A percentile compares a stretch with the other conserved stretches of the same genome.
These are phyloP conservation scores for Corticium candelabrum DNA, from an alignment of 37 sponge, comb jelly and placozoan species.

Conservation along the genomic window DNA sequence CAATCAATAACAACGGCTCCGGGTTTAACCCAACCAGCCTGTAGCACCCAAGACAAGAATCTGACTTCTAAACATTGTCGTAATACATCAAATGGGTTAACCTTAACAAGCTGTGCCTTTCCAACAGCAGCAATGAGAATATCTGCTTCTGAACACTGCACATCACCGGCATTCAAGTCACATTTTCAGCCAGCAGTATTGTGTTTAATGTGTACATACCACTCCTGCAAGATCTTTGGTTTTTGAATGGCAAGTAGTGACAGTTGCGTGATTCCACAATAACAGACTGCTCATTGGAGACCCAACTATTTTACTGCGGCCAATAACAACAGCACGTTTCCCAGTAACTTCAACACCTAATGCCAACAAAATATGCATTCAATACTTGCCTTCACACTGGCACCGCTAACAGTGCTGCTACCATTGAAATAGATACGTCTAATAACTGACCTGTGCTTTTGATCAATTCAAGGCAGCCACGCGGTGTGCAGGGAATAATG, in stretches of 20 bases:
- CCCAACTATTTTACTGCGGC: slow-evolving; percentile 83
- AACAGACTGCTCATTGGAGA: slow-evolving; percentile 77
- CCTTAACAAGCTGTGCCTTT: slow-evolving; percentile 45
- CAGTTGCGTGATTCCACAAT: slow-evolving; percentile 59
- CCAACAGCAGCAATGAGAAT: slow-evolving; percentile 81
- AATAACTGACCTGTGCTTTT: background rate
- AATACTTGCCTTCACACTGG: too few species aligned
- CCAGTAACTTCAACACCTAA: slow-evolving; percentile 50
- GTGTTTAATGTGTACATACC: background rate
- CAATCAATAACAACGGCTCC: slow-evolving; percentile 95
- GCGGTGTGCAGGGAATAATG: slow-evolving; percentile 84
- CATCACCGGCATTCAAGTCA: too few species aligned
- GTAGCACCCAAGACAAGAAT: background rate
- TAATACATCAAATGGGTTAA: background rate
- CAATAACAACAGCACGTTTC: slow-evolving; percentile 75
- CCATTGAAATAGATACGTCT: background rate
- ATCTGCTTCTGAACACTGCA: slow-evolving; percentile 56
- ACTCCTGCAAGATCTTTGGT: slow-evolving; percentile 16
- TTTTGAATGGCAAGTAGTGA: slow-evolving; percentile 82
- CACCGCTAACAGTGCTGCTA: too few species aligned
- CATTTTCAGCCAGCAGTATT: background rate
- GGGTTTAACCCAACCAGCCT: slow-evolving; percentile 80
- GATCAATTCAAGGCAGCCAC: slow-evolving; percentile 86
- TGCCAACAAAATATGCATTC: too few species aligned
- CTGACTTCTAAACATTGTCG: background rate